Evolutionary conservation across 2,797 vertebrate species (phyloP), one percentile per base, ranked within the genome.

Genomic region (Myotis findleyi): DNA sequence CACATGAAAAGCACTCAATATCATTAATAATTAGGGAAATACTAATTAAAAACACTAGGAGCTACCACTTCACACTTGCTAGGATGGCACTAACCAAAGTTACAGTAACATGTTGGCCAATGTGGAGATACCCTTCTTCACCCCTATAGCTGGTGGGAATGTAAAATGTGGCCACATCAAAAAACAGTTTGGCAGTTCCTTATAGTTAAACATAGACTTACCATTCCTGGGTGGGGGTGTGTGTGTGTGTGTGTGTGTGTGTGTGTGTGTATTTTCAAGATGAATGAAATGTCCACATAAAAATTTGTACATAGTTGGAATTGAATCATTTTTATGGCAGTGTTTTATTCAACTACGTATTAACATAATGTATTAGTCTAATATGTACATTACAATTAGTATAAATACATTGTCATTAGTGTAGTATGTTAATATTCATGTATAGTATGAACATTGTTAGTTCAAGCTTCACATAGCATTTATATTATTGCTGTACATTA

Each of bases 351-450:
- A 7, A 72, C 38, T 77, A 51, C 4, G 5, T 75, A 5, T 20
- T 87, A 47, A 88, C 10, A 71, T 27, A 86, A 12, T 89, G 16
- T 77, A 33, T 33, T 69, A 62, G 17, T 30, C 27, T 81, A 62
- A 30, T 81, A 13, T 13, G 23, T 80, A 41, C 20, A 41, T 80
- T 59, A 14, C 59, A 41, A 30, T 59, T 41, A 80, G 14, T 79
- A 57, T 59, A 80, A 79, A 23, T 57, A 57, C 53, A 79, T 57
- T 55, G 14, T 79, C 57, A 79, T 79, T 38, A 38, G 21, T 20
- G 49, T 49, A 76, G 18, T 77, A 68, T 49, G 64, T 79, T 93
- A 92, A 82, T 93, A 68, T 62, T 91, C n/a, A 75, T 36, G 5
- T 49, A 36, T 11, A 44, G 3, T 83, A n/a, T 80, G 33, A 17